Evolutionary conservation across 2,888 invertebrate species (phyloP).

Genomic region (Axea sp.): DNA sequence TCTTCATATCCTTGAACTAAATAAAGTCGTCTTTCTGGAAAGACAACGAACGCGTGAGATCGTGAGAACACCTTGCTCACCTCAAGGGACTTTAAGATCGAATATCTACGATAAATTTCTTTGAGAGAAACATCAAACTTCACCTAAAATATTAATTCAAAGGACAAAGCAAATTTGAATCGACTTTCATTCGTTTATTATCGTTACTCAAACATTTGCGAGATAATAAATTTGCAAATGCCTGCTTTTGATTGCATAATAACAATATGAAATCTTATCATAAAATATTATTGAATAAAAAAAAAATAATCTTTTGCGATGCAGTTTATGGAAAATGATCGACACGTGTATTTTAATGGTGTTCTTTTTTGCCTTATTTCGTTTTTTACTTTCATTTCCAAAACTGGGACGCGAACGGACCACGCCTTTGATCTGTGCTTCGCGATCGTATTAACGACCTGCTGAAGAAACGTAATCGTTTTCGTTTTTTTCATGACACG

Average conservation of each 20-base stretch:
- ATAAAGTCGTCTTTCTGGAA: constrained; percentile 65
- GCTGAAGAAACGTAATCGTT: constrained; percentile 10
- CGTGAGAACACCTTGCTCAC: constrained; percentile 54
- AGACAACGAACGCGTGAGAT: constrained; percentile 50
- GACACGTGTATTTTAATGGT: constrained; percentile 33
- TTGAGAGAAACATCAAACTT: constrained; percentile 2
- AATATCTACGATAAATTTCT: constrained; percentile 21
- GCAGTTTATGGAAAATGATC: too few species aligned
- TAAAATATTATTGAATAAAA: too few species aligned
- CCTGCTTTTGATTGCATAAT: too few species aligned
- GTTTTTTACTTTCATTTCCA: constrained; percentile 61
- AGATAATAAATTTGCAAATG: too few species aligned
- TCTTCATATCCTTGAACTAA: constrained; percentile 64
- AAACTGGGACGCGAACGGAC: constrained; percentile 59
- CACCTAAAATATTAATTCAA: too few species aligned
- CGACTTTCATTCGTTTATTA: too few species aligned
- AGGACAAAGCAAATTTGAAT: too few species aligned
- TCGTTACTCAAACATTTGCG: too few species aligned
- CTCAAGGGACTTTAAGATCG: constrained; percentile 40
- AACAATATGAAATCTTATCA: too few species aligned
- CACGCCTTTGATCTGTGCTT: constrained; percentile 59
- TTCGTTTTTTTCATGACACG: constrained; percentile 11
- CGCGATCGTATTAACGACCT: constrained; percentile 35
- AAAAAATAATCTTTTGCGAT: too few species aligned
- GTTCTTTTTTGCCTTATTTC: constrained; percentile 34